phyloP scores from a whole-genome alignment of 64 coral and sea anemone species.

The Cladopsammia gracilis region DNA sequence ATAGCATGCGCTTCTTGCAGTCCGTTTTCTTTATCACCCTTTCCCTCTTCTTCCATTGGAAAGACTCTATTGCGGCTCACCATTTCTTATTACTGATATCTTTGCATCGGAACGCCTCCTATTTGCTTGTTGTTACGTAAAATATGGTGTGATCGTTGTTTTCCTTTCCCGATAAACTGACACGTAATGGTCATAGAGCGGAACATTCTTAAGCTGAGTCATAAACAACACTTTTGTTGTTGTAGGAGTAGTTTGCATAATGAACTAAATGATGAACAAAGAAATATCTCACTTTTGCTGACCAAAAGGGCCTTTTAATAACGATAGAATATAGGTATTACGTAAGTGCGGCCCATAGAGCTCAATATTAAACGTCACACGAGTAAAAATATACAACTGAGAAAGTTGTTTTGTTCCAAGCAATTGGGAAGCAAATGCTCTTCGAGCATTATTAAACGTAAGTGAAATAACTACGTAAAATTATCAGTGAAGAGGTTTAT shows the following conservation, averaged over 20 bases:
- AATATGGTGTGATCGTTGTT: not conserved
- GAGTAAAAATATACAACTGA: too few relatives aligned
- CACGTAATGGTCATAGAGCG: not conserved
- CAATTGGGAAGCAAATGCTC: too few relatives aligned
- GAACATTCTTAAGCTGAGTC: constrained; percentile 11
- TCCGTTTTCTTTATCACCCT: not conserved
- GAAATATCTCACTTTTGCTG: too few relatives aligned
- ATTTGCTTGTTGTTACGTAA: not conserved
- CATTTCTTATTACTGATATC: not conserved
- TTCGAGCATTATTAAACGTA: too few relatives aligned
- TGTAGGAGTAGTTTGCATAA: not conserved
- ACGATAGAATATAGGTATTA: too few relatives aligned
- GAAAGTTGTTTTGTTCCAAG: too few relatives aligned
- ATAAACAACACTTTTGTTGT: not conserved
- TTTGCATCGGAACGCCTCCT: not conserved
- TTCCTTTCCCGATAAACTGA: not conserved
- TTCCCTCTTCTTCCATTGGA: not conserved
- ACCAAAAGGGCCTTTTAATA: too few relatives aligned
- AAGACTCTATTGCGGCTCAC: constrained; percentile 18
- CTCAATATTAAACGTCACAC: too few relatives aligned
- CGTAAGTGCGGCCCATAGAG: too few relatives aligned
- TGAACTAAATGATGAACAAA: too few relatives aligned
- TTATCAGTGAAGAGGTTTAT: too few relatives aligned
- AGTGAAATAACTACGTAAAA: too few relatives aligned
- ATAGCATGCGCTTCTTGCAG: not conserved